A percentile compares a stretch with the other conserved stretches of the same genome.
Conservation (phyloP, 2,113 vertebrate species). For the Xiphias gladius region DNA sequence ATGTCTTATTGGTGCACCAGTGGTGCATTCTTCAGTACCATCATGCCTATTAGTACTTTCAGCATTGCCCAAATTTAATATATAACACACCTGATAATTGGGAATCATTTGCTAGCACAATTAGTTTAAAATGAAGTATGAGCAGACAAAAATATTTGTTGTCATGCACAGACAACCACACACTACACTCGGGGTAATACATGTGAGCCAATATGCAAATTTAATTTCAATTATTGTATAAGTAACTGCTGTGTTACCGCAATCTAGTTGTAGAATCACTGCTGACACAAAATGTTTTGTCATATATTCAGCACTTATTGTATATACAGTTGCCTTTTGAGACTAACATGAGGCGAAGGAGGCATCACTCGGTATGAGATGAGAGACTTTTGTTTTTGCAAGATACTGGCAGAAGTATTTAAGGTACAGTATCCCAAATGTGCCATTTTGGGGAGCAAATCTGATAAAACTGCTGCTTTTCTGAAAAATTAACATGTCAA, state of each 20-base stretch:
- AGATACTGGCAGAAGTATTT: too few species aligned
- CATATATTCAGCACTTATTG: neutral
- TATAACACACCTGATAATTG: too few species aligned
- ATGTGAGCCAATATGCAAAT: neutral
- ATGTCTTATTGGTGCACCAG: neutral
- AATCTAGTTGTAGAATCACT: neutral
- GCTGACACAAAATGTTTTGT: neutral
- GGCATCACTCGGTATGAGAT: neutral
- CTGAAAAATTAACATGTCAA: too few species aligned
- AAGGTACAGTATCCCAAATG: too few species aligned
- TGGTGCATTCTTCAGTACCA: too few species aligned
- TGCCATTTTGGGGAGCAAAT: too few species aligned
- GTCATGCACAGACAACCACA: neutral
- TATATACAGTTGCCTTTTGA: neutral
- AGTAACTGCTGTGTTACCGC: neutral
- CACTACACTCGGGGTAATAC: neutral
- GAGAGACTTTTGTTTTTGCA: neutral
- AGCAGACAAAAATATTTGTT: too few species aligned
- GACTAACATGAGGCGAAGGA: neutral
- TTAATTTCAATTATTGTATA: too few species aligned
- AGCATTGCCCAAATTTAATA: neutral
- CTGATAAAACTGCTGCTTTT: too few species aligned
- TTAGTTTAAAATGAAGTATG: too few species aligned
- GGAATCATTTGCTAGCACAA: too few species aligned
- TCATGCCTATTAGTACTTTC: too few species aligned